Percentiles rank a stretch among this genome's conserved stretches.
Conservation (phyloP, 2,113 vertebrate genomes). For the Saccopteryx leptura region DNA sequence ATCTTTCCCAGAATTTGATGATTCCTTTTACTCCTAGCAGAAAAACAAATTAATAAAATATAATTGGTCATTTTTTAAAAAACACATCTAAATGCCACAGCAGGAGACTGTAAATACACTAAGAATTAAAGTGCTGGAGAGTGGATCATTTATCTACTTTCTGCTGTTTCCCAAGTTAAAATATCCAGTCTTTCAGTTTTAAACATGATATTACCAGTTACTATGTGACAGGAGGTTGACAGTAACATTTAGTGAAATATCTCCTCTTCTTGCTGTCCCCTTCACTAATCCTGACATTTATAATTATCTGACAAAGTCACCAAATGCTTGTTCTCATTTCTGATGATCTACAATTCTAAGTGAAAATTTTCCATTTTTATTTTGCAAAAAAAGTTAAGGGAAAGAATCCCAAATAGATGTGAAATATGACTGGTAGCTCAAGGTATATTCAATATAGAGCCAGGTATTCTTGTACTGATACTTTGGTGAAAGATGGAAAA, state of each 20-base stretch:
- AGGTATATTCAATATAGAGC: neutral
- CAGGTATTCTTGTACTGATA: neutral
- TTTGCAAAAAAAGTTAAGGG: constrained; percentile 17
- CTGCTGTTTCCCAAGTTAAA: constrained; percentile 43
- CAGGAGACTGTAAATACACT: constrained; percentile 44
- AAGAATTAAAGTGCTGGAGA: constrained; percentile 40
- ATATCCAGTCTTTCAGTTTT: neutral
- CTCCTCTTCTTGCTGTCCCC: neutral
- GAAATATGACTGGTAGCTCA: neutral
- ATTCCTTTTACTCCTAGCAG: neutral
- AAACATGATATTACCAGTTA: neutral
- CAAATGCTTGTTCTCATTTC: neutral
- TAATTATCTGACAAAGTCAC: neutral
- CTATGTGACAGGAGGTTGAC: neutral
- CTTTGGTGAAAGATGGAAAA: neutral
- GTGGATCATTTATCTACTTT: neutral
- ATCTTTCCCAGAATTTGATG: constrained; percentile 32
- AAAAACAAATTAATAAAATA: constrained; percentile 44
- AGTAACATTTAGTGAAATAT: neutral
- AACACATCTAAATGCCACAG: neutral
- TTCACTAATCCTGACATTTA: neutral
- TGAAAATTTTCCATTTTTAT: neutral
- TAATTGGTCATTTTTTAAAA: constrained; percentile 53
- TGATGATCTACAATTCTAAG: neutral
- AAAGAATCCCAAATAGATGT: neutral